phyloP scores from a whole-genome alignment of 2,888 invertebrate species.

The Scaptodrosophila latifasciaeformis region DNA sequence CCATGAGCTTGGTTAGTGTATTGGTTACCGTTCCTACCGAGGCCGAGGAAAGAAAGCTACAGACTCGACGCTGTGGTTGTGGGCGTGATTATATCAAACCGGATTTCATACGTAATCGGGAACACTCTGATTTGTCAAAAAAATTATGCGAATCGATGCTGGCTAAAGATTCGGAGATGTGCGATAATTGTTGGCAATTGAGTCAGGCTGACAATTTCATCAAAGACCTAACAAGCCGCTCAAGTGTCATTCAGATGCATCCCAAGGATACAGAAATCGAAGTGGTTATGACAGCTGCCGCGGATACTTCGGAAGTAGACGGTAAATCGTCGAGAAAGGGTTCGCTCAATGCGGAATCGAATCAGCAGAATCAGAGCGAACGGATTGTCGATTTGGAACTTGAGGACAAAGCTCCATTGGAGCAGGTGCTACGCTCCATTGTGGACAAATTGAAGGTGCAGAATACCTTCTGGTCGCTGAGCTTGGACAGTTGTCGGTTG shows the following conservation, averaged over 20 bases:
- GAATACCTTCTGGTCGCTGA: conserved; percentile 78
- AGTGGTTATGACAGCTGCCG: too few relatives aligned
- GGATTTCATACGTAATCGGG: background rate
- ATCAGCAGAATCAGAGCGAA: too few relatives aligned
- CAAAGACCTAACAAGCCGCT: too few relatives aligned
- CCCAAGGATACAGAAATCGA: too few relatives aligned
- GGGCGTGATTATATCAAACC: background rate
- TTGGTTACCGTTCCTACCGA: conserved; percentile 77
- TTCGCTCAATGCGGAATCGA: background rate
- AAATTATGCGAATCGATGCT: background rate
- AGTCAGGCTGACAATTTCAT: background rate
- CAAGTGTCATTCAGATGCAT: too few relatives aligned
- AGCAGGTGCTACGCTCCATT: conserved; percentile 76
- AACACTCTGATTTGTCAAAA: too few relatives aligned
- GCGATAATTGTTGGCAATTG: conserved; percentile 17
- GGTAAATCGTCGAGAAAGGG: background rate
- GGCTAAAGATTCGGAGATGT: background rate
- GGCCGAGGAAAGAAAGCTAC: conserved; percentile 71
- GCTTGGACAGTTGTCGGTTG: conserved; percentile 75
- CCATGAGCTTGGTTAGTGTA: conserved; percentile 73
- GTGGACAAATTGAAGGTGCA: conserved; percentile 76
- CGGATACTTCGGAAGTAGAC: background rate
- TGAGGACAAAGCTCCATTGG: conserved; percentile 31
- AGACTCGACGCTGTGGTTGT: conserved; percentile 10
- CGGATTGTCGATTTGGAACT: conserved; percentile 3